Evolutionary conservation across 2,888 invertebrate species (phyloP), one percentile per base, ranked within the genome.

Genomic region (Alcis repandata): DNA sequence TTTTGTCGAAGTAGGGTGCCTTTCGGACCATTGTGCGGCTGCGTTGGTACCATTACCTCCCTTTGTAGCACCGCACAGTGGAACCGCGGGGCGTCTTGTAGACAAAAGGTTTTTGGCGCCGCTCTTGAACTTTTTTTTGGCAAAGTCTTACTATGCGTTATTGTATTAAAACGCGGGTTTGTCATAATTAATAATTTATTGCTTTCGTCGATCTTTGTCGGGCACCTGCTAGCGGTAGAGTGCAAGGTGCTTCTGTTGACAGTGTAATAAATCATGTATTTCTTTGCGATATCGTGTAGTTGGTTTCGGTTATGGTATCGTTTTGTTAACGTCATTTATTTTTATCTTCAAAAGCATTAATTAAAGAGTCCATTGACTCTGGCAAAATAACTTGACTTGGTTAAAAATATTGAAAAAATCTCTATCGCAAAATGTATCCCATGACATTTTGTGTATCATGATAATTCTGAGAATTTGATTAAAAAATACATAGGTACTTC

Each of bases 161-260:
- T 51, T 51, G 49, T 86, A 84, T 84, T 83, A 79, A 66, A 61
- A 58, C 45, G 65, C 75, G 79, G 82, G 85, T 86, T 89, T 91
- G 89, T 92, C 90, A 92, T 91, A 92, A 92, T 93, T 90, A 91
- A 90, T 92, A 91, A 92, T 92, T 91, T 92, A 92, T 92, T 80
- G 88, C 83, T 89, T 87, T 91, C 88, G 84, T 83, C 88, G 79
- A 69, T 67, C 84, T 88, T 90, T 90, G 88, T 84, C 63, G 65
- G 59, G 88, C 92, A 90, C 89, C 90, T 91, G 65, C 57, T 32
- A 60, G 59, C 38, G 64, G 90, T 68, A 74, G 72, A 72, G 73
- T 71, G 86, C 86, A 90, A 90, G 89, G 88, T 91, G 92, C 92
- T 90, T 87, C 91, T 91, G 84, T 86, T 80, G 66, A 49, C 70